Conservation (phyloP, 2,888 invertebrate genomes). For the Eurytoma adleriae region DNA sequence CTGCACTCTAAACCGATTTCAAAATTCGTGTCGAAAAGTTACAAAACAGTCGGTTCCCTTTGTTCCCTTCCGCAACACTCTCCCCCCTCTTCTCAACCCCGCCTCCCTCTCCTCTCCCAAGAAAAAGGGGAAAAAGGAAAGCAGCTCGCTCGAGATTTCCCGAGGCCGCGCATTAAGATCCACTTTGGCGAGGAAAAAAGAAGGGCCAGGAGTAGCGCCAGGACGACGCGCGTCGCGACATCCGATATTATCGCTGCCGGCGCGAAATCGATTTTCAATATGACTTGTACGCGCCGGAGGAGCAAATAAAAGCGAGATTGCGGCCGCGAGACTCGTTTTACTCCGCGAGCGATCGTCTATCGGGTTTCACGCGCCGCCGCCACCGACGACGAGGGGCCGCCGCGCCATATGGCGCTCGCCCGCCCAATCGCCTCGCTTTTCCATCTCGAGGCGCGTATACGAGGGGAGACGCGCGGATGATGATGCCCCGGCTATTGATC, state of each 20-base stretch:
- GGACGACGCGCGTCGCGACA: constrained; percentile 24
- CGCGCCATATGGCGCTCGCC: constrained; percentile 30
- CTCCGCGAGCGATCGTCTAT: constrained; percentile 44
- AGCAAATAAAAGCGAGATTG: constrained; percentile 44
- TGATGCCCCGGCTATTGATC: too few species aligned
- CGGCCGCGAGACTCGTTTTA: constrained; percentile 45
- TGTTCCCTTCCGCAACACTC: too few species aligned
- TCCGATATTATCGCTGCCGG: constrained; percentile 49
- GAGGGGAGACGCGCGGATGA: too few species aligned
- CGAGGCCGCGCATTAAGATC: not conserved
- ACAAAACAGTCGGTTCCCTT: too few species aligned
- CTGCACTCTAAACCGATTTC: too few species aligned
- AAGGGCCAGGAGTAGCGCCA: too few species aligned
- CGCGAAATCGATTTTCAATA: constrained; percentile 55
- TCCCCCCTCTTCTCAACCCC: too few species aligned
- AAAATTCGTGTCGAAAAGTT: not conserved
- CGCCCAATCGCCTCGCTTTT: too few species aligned
- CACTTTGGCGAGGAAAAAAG: not conserved
- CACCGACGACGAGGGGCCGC: not conserved
- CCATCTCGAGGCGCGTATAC: too few species aligned
- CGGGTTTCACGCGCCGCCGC: constrained; percentile 33
- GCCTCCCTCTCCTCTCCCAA: not conserved
- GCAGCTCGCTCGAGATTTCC: not conserved
- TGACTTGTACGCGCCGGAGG: constrained; percentile 27
- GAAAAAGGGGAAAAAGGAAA: not conserved